Evolutionary conservation across 1,140 invertebrate species (phyloP).

Genomic region (Bombus superbus): DNA sequence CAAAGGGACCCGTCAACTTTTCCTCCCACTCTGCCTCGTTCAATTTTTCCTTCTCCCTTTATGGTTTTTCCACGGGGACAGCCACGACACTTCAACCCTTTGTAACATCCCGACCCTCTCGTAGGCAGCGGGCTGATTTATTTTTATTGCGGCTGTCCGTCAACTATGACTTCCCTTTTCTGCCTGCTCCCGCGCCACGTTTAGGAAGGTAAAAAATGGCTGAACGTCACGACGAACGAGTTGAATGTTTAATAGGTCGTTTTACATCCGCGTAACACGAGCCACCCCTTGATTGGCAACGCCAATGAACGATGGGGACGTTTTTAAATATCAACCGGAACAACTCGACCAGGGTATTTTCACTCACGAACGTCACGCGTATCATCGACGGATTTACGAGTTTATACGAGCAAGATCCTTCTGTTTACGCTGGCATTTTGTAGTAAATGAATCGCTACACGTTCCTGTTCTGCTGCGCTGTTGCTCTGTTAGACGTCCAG

Average conservation of each 20-base stretch:
- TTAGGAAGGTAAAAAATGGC: slow-evolving; percentile 24
- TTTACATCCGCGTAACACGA: slow-evolving; percentile 45
- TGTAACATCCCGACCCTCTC: neutral
- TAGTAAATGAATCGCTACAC: too few species aligned
- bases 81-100: slow-evolving; percentile 37
- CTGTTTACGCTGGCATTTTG: too few species aligned
- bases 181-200: slow-evolving; percentile 10
- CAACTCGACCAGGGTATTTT: too few species aligned
- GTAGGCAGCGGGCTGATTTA: slow-evolving; percentile 32
- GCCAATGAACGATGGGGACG: neutral
- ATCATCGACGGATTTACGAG: too few species aligned
- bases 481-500: too few species aligned
- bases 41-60: neutral
- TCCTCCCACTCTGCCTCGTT: neutral
- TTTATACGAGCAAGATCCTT: too few species aligned
- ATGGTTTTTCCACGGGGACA: neutral
- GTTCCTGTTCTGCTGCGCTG: too few species aligned
- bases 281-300: slow-evolving; percentile 20
- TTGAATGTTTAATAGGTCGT: slow-evolving; percentile 40
- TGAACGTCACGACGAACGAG: slow-evolving; percentile 13
- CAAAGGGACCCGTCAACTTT: slow-evolving; percentile 4
- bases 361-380: too few species aligned
- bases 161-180: slow-evolving; percentile 32
- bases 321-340: slow-evolving; percentile 29
- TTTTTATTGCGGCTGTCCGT: slow-evolving; percentile 49